These are phyloP conservation scores for Meda fulgida DNA, from an alignment of 2,797 vertebrate species.

Conservation along the genomic window DNA sequence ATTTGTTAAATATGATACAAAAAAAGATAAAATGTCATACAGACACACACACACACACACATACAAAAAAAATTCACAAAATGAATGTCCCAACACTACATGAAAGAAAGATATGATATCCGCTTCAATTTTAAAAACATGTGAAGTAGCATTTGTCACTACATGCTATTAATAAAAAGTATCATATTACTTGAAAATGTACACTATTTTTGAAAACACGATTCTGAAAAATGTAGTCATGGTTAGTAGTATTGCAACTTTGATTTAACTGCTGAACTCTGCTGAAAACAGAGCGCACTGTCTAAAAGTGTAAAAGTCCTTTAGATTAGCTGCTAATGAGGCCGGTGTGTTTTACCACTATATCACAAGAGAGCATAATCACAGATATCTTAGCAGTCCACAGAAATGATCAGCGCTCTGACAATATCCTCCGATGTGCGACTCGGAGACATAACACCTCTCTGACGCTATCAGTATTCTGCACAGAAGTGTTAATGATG, in stretches of 20 bases:
- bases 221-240: not conserved
- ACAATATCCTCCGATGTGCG: not conserved
- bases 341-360: not conserved
- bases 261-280: not conserved
- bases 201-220: not conserved
- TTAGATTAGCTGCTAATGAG: constrained; percentile 19
- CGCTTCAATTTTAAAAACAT: not conserved
- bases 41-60: too few relatives aligned
- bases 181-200: not conserved
- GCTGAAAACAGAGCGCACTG: not conserved
- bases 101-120: too few relatives aligned
- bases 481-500: constrained; percentile 9
- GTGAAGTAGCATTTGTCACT: not conserved
- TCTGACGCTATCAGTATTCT: not conserved
- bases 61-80: too few relatives aligned
- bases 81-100: too few relatives aligned
- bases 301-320: not conserved
- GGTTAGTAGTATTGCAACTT: not conserved
- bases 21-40: too few relatives aligned
- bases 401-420: not conserved
- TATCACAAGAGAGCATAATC: not conserved
- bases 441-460: not conserved
- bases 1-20: too few relatives aligned
- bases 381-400: not conserved
- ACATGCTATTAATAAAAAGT: not conserved